Evolutionary conservation across 2,888 invertebrate species (phyloP).

Genomic region (Stenurella melanura): DNA sequence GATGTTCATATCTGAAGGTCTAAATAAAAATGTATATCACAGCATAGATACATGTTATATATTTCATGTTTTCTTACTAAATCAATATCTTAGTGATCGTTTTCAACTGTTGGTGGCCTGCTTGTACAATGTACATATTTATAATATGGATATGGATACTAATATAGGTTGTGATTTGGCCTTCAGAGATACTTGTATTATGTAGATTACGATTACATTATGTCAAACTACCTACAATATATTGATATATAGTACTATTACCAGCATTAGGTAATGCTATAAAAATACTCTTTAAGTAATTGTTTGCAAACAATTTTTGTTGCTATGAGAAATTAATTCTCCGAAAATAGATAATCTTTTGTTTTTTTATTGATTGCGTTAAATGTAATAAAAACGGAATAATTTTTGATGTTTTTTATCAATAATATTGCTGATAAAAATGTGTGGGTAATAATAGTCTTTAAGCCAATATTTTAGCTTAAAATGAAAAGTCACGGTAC

Average conservation of each 20-base stretch:
- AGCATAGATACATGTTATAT: background rate
- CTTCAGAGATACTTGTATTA: background rate
- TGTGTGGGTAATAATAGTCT: background rate
- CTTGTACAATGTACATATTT: too few species aligned
- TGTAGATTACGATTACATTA: background rate
- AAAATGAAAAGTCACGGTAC: background rate
- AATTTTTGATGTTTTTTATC: constrained; percentile 1
- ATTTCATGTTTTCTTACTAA: background rate
- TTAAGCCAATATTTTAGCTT: background rate
- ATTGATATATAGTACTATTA: background rate
- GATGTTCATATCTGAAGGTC: too few species aligned
- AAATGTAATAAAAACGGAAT: background rate
- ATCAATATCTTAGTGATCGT: background rate
- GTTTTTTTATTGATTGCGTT: constrained; percentile 3
- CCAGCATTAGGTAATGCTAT: background rate
- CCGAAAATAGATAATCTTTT: constrained; percentile 10
- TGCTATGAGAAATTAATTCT: constrained; percentile 12
- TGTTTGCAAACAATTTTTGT: constrained; percentile 3
- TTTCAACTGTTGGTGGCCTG: background rate
- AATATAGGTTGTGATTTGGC: background rate
- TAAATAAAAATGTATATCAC: too few species aligned
- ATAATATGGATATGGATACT: background rate
- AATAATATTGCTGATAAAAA: constrained; percentile 8
- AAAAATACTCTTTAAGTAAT: background rate
- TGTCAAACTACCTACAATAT: background rate